A percentile compares a stretch with the other conserved stretches of the same genome.
phyloP scores from a whole-genome alignment of 2,113 vertebrate species.

The Lanius collurio region DNA sequence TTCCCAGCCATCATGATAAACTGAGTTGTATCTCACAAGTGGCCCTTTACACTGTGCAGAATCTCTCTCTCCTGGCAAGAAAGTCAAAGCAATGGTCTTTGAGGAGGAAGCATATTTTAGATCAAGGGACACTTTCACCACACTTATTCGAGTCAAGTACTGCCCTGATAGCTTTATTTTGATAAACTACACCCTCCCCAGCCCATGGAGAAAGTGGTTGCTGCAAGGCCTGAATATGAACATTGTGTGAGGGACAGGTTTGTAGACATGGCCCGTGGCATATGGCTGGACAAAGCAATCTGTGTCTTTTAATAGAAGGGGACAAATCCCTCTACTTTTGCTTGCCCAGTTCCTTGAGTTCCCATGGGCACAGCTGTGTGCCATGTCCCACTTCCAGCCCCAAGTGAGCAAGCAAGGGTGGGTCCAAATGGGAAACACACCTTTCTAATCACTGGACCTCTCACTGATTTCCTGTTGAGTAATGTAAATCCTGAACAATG shows the following conservation, averaged over 20 bases:
- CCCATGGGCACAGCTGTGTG: background rate
- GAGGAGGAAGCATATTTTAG: background rate
- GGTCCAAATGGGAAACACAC: constrained; percentile 22
- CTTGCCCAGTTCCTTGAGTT: background rate
- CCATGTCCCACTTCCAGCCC: background rate
- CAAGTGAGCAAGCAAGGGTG: background rate
- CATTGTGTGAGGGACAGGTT: background rate
- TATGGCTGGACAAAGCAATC: background rate
- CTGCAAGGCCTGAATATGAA: background rate
- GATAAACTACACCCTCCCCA: background rate
- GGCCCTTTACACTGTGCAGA: background rate
- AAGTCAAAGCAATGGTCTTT: background rate
- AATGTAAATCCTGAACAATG: constrained; percentile 59
- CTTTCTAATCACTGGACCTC: constrained; percentile 51
- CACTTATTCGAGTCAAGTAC: background rate
- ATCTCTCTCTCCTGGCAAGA: background rate
- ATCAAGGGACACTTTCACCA: background rate
- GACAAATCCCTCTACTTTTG: background rate
- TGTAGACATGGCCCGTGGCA: background rate
- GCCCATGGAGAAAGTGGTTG: background rate
- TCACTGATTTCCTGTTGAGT: constrained; percentile 60
- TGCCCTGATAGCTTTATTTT: background rate
- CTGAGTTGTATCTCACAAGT: background rate
- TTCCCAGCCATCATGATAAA: background rate
- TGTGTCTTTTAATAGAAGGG: background rate